phyloP scores from a whole-genome alignment of 2,888 invertebrate species.

The Taenaris catops region DNA sequence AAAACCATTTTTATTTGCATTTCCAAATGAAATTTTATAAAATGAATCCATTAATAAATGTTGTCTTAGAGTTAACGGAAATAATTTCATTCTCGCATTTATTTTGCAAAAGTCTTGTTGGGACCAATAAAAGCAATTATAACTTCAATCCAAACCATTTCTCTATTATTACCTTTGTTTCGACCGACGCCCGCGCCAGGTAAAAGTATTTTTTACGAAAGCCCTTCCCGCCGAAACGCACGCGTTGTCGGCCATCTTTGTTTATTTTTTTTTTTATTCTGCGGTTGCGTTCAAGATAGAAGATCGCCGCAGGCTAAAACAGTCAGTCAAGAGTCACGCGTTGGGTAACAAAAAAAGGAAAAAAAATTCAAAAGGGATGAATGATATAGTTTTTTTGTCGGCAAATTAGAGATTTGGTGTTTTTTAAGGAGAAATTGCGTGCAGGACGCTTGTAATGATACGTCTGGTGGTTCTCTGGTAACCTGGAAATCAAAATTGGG shows the following conservation, averaged over 20 bases:
- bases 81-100: no score
- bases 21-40: no score
- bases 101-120: conserved; percentile 23
- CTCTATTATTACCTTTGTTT: conserved; percentile 42
- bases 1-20: no score
- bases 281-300: conserved; percentile 61
- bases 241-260: conserved; percentile 47
- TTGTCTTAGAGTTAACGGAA: no score
- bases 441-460: conserved; percentile 58
- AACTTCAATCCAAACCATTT: conserved; percentile 30
- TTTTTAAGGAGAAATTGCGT: conserved; percentile 69
- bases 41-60: no score
- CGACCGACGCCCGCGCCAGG: conserved; percentile 49
- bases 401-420: conserved; percentile 70
- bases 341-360: conserved; percentile 39
- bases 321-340: conserved; percentile 79
- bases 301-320: conserved; percentile 60
- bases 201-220: conserved; percentile 63
- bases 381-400: conserved; percentile 77
- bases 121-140: conserved; percentile 30
- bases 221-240: conserved; percentile 52
- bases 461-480: conserved; percentile 45
- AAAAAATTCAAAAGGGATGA: conserved; percentile 59
- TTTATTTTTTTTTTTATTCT: conserved; percentile 51
- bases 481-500: conserved; percentile 15